Conservation (phyloP, 2,113 vertebrate species). For the Saccopteryx bilineata region DNA sequence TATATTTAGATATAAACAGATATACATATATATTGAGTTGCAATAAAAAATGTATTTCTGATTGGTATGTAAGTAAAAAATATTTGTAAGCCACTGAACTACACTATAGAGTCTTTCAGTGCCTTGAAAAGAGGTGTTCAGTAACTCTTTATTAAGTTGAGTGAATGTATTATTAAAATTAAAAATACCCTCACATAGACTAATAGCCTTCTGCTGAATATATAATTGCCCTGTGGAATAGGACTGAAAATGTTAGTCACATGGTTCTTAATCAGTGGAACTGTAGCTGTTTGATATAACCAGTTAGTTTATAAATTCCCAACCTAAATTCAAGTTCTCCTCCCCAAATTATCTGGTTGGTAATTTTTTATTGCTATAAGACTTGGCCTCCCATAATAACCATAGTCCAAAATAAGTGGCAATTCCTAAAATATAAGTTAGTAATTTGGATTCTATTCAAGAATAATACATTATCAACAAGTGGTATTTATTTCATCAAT, state of each 20-base stretch:
- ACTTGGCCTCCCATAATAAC: neutral
- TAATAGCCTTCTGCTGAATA: constrained; percentile 14
- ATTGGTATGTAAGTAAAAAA: neutral
- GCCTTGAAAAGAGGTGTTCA: constrained; percentile 10
- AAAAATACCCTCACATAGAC: neutral
- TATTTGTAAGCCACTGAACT: neutral
- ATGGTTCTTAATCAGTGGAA: neutral
- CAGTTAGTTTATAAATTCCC: neutral
- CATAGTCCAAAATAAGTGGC: neutral
- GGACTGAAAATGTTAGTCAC: constrained; percentile 25
- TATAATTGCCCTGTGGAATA: neutral
- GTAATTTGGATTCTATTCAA: neutral
- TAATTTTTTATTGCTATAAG: constrained; percentile 33
- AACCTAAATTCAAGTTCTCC: neutral
- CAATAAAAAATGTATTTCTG: constrained; percentile 21
- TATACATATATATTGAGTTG: neutral
- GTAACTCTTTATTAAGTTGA: constrained; percentile 35
- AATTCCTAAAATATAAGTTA: constrained; percentile 19
- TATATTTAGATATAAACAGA: neutral
- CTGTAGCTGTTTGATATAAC: neutral
- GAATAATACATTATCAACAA: neutral
- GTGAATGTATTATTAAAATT: neutral
- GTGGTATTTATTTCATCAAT: constrained; percentile 45
- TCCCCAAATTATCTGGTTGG: neutral
- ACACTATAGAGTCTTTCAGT: neutral